Percentiles rank a stretch among this genome's conserved stretches.
Evolutionary conservation across 2,113 vertebrate genomes (phyloP).

Genomic region (Austrofundulus limnaeus): DNA sequence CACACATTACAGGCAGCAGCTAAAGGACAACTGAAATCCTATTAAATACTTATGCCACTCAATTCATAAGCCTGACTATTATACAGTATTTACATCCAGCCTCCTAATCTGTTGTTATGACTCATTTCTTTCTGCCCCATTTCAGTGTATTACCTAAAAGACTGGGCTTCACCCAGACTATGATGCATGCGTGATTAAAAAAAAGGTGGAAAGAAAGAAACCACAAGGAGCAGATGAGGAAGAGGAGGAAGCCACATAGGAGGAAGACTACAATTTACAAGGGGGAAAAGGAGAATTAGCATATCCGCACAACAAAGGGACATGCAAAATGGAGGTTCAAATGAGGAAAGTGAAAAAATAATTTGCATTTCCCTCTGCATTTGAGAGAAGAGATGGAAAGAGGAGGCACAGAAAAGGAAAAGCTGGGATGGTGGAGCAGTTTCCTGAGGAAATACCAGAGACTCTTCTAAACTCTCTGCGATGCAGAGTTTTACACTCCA

Average conservation of each 20-base stretch:
- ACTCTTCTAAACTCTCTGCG: constrained; percentile 27
- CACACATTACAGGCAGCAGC: constrained; percentile 1
- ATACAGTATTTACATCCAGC: constrained; percentile 17
- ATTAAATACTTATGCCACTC: constrained; percentile 17
- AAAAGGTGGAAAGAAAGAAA: background rate
- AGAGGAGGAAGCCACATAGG: constrained; percentile 17
- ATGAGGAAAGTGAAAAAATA: background rate
- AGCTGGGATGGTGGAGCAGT: constrained; percentile 23
- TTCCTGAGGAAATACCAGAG: constrained; percentile 67
- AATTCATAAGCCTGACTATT: constrained; percentile 13
- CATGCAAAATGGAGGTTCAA: background rate
- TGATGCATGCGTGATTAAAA: constrained; percentile 1
- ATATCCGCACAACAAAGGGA: background rate
- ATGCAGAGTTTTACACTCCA: constrained; percentile 15
- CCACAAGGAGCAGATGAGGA: constrained; percentile 8
- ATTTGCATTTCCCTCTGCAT: too few species aligned
- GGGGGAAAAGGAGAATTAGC: background rate
- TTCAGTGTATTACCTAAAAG: constrained; percentile 19
- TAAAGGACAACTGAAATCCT: constrained; percentile 6
- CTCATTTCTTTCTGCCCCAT: constrained; percentile 25
- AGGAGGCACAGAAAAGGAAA: background rate
- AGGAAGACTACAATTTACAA: background rate
- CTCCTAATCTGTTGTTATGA: constrained; percentile 15
- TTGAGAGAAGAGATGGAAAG: background rate
- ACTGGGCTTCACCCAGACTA: constrained; percentile 3